Percentiles rank a stretch among this genome's conserved stretches.
Evolutionary conservation across 2,888 invertebrate species (phyloP).

Genomic region (Chymomyza procnemis): DNA sequence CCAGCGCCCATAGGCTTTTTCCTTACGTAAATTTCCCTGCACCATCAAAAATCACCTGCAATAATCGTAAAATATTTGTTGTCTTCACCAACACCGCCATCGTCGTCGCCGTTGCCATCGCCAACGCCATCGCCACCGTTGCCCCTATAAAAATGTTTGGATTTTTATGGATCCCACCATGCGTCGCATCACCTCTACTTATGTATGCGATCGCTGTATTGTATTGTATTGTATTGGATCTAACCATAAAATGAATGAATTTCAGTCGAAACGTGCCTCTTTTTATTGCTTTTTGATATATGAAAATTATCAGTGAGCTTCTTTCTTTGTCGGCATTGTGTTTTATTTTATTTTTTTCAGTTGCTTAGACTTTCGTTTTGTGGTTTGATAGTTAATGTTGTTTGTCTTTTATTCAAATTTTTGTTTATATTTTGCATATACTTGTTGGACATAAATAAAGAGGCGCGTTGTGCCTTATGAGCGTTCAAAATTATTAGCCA

Average conservation of each 20-base stretch:
- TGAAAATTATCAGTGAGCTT: conserved; percentile 55
- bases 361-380: conserved; percentile 44
- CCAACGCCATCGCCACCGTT: conserved; percentile 31
- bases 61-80: conserved; percentile 63
- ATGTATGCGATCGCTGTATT: too few species aligned
- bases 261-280: conserved; percentile 47
- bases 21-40: conserved; percentile 5
- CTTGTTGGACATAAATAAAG: conserved; percentile 40
- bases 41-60: conserved; percentile 42
- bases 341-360: conserved; percentile 41
- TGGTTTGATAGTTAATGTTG: conserved; percentile 44
- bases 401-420: conserved; percentile 24
- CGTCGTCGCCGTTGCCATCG: conserved; percentile 24
- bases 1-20: conserved; percentile 23
- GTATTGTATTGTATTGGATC: too few species aligned
- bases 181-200: conserved; percentile 47
- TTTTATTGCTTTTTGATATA: conserved; percentile 67
- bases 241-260: not conserved
- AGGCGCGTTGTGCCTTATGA: conserved; percentile 26
- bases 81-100: conserved; percentile 28
- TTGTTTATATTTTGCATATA: conserved; percentile 63
- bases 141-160: conserved; percentile 62
- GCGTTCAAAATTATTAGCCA: conserved; percentile 63
- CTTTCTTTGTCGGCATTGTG: conserved; percentile 63
- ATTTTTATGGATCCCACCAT: conserved; percentile 55